Base-by-base conservation (phyloP, 2,113 vertebrate genomes). In the Uria aalge region DNA sequence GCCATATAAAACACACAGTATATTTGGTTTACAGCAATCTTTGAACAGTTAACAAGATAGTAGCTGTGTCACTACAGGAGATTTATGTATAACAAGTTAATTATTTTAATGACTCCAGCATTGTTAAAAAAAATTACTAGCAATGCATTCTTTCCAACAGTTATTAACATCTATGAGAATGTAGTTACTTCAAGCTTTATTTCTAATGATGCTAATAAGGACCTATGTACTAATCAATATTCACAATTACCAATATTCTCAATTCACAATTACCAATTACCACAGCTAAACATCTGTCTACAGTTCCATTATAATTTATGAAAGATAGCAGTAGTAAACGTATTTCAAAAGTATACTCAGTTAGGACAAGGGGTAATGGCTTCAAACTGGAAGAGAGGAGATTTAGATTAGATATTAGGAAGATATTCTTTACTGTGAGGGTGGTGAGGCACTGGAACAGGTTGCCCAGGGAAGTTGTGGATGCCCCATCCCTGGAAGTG, bases 51-150 rank as follows among this genome's bases (percentile, higher is more conserved):
- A 98, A 96, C 89, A 95, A 96, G 95, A 91, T 32, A 93, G 94
- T 19, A 96, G 93, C 86, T 91, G 60, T 93, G 82, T 81, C 96
- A 96, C 95, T 92, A 85, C 26, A 71, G 92, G 57, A 98, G 86
- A 96, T 90, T 92, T 80, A 96, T 45, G 92, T 22, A 30, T 81
- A 97, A 90, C 86, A 97, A 97, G 93, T 94, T 97, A 95, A 97
- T 93, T 97, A 96, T 91, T 94, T 94, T 91, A 96, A 96, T 83
- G 80, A 94, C 88, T 94, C 68, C 43, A 67, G 69, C 93, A 90
- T 80, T 96, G 96, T 94, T 97, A 97, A 97, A 94, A 98, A 97
- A 97, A 94, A 98, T 95, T 89, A 98, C 82, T 66, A 90, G 56
- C 48, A 94, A 86, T 64, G 62, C 78, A 90, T 85, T 93, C 78